Conservation (phyloP, 2,888 invertebrate species). For the Troglohyphantes excavatus region DNA sequence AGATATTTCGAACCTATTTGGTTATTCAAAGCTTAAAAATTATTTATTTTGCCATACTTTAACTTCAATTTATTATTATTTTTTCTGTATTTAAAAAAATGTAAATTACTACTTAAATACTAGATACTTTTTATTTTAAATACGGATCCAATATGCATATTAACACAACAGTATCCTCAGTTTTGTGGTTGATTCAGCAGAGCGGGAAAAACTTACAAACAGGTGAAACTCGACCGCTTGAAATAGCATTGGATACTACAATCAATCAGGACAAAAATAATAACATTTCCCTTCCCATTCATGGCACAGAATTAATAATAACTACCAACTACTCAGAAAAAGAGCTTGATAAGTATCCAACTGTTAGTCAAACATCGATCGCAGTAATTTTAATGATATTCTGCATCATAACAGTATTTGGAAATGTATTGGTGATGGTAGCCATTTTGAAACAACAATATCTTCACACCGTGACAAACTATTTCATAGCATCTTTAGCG, state of each 20-base stretch:
- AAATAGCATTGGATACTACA: conserved; percentile 17
- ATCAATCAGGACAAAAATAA: background rate
- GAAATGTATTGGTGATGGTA: conserved; percentile 96
- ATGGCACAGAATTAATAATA: conserved; percentile 5
- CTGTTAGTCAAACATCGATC: conserved; percentile 80
- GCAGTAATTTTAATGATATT: conserved; percentile 92
- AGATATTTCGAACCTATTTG: no score
- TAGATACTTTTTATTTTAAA: no score
- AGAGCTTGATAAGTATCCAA: background rate
- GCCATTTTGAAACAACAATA: conserved; percentile 96
- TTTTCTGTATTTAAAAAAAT: no score
- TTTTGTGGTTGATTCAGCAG: conserved; percentile 7
- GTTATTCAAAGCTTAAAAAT: no score
- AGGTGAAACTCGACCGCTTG: background rate
- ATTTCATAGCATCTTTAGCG: conserved; percentile 98
- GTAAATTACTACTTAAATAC: no score
- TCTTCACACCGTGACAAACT: conserved; percentile 97
- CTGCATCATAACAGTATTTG: conserved; percentile 95
- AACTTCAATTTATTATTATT: no score
- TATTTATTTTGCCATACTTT: no score
- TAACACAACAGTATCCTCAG: background rate
- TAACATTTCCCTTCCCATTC: background rate
- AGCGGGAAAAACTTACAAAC: background rate
- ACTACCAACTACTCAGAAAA: conserved; percentile 1
- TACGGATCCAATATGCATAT: conserved; percentile 14